Conservation (phyloP, 2,113 vertebrate species). For the Leptobrachium leishanense region DNA sequence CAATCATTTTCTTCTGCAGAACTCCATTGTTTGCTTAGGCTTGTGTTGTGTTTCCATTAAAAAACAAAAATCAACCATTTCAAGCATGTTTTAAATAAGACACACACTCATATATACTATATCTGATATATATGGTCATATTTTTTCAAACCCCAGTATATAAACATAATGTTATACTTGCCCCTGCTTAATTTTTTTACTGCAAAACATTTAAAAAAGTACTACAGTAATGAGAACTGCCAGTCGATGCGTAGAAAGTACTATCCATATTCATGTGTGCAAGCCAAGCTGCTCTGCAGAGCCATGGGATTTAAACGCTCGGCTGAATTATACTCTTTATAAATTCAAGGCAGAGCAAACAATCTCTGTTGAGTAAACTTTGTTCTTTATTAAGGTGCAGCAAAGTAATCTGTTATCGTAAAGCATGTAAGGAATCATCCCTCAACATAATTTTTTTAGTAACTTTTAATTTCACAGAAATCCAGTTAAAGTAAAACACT, state of each 20-base stretch:
- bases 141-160: too few relatives aligned
- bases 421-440: background rate
- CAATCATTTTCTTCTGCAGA: too few relatives aligned
- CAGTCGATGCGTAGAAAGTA: slow-evolving; percentile 3
- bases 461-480: too few relatives aligned
- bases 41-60: too few relatives aligned
- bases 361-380: background rate
- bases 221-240: background rate
- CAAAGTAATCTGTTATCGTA: background rate
- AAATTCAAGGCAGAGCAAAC: background rate
- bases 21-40: too few relatives aligned
- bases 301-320: slow-evolving; percentile 19
- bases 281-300: slow-evolving; percentile 14
- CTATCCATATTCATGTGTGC: slow-evolving; percentile 28
- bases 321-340: slow-evolving; percentile 13
- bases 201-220: slow-evolving; percentile 3
- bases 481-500: too few relatives aligned
- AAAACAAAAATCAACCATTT: too few relatives aligned
- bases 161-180: too few relatives aligned
- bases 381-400: background rate
- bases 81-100: too few relatives aligned
- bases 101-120: too few relatives aligned
- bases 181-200: background rate
- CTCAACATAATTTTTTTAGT: background rate
- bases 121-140: too few relatives aligned